phyloP scores from a whole-genome alignment of 2,888 invertebrate genomes.

The Thereva unica region DNA sequence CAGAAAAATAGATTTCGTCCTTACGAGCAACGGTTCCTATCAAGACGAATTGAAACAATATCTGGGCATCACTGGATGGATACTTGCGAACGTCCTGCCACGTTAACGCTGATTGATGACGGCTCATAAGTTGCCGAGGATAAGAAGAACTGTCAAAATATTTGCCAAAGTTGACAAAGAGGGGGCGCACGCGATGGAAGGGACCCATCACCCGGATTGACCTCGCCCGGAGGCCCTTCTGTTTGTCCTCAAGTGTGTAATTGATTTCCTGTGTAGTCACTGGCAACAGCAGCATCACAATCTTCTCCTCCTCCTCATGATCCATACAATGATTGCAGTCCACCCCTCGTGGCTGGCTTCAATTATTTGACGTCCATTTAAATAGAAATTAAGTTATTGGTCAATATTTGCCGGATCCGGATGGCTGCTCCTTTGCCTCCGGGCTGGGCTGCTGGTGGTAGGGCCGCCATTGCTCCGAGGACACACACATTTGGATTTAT shows the following conservation, averaged over 20 bases:
- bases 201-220: slow-evolving; percentile 20
- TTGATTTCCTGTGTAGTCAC: slow-evolving; percentile 27
- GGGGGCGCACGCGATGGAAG: slow-evolving; percentile 6
- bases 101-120: neutral
- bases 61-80: neutral
- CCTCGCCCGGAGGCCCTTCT: slow-evolving; percentile 22
- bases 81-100: neutral
- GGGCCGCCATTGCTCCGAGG: too few species aligned
- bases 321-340: neutral
- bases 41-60: too few species aligned
- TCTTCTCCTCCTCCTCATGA: neutral
- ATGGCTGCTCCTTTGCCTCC: neutral
- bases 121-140: neutral
- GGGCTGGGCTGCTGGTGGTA: neutral
- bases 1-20: too few species aligned
- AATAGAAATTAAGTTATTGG: slow-evolving; percentile 39
- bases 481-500: slow-evolving; percentile 24
- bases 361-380: slow-evolving; percentile 37
- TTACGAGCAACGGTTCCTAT: too few species aligned
- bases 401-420: slow-evolving; percentile 33
- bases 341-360: slow-evolving; percentile 10
- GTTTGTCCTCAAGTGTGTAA: slow-evolving; percentile 31
- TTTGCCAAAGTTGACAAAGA: slow-evolving; percentile 11
- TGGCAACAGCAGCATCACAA: neutral
- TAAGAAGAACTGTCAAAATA: neutral